phyloP scores from a whole-genome alignment of 2,888 invertebrate species.

The Eledone cirrhosa region DNA sequence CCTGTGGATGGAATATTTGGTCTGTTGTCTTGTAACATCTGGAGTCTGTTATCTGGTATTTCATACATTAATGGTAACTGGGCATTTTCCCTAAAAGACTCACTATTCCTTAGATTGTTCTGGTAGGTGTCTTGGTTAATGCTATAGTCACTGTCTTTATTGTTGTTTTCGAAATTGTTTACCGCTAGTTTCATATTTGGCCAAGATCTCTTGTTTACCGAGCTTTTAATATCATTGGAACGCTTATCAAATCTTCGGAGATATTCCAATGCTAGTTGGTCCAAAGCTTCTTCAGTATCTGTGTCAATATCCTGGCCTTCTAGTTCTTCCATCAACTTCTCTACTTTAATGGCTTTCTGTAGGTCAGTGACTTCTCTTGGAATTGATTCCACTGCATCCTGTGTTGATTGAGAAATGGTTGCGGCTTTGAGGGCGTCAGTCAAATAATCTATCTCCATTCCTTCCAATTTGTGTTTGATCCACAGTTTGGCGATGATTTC shows the following conservation, averaged over 20 bases:
- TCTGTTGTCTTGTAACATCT: too few species aligned
- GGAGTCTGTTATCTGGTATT: neutral
- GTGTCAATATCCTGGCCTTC: neutral
- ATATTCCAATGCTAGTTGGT: neutral
- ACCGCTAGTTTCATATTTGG: neutral
- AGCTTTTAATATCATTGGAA: neutral
- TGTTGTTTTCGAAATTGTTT: neutral
- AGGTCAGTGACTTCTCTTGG: neutral
- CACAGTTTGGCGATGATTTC: conserved; percentile 23
- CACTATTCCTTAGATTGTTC: too few species aligned
- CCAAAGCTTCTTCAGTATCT: neutral
- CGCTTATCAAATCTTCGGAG: neutral
- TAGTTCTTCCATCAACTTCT: conserved; percentile 15
- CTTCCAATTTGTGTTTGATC: conserved; percentile 41
- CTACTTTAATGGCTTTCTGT: neutral
- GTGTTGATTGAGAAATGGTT: conserved; percentile 43
- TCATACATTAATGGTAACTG: conserved; percentile 1
- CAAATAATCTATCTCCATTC: conserved; percentile 53
- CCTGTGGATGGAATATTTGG: too few species aligned
- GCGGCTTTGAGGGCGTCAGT: conserved; percentile 53
- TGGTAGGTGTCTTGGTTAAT: too few species aligned
- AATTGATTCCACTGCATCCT: neutral
- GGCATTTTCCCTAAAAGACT: too few species aligned
- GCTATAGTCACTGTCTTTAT: too few species aligned
- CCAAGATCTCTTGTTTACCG: neutral